phyloP scores from a whole-genome alignment of 2,797 vertebrate species.

The Rhinophrynus dorsalis region DNA sequence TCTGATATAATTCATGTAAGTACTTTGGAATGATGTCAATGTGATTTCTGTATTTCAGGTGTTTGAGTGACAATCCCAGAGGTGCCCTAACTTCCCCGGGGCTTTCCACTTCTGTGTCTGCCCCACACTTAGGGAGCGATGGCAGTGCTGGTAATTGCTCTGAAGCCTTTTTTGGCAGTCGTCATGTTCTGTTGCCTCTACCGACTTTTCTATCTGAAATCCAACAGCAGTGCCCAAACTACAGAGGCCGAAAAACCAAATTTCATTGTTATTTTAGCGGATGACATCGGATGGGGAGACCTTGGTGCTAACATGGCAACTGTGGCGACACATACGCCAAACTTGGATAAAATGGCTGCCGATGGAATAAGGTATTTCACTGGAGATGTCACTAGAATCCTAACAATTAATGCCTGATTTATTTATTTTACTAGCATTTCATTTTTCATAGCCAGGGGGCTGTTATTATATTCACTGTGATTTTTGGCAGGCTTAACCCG shows the following conservation, averaged over 20 bases:
- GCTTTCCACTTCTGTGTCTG: no score
- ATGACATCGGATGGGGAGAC: slow-evolving; percentile 96
- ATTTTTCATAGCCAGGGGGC: not conserved
- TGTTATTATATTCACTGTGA: not conserved
- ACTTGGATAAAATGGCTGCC: slow-evolving; percentile 78
- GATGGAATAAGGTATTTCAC: slow-evolving; percentile 88
- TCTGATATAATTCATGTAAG: no score
- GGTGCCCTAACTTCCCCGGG: no score
- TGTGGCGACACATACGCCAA: slow-evolving; percentile 71
- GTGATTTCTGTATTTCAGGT: no score
- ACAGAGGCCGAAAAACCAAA: slow-evolving; percentile 67
- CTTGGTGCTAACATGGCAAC: slow-evolving; percentile 81
- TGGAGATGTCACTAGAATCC: no score
- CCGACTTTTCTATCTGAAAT: not conserved
- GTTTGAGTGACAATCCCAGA: no score
- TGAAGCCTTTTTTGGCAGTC: not conserved
- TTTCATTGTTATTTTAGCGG: slow-evolving; percentile 89
- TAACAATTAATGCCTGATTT: no score
- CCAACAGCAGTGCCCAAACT: not conserved
- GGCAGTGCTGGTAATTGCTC: not conserved
- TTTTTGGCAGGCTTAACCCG: not conserved
- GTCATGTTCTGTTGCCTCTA: not conserved
- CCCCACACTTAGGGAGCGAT: not conserved
- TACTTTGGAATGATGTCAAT: no score
- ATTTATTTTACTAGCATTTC: not conserved